Conservation (phyloP, 1,140 invertebrate genomes). For the Hylaeus volcanicus region DNA sequence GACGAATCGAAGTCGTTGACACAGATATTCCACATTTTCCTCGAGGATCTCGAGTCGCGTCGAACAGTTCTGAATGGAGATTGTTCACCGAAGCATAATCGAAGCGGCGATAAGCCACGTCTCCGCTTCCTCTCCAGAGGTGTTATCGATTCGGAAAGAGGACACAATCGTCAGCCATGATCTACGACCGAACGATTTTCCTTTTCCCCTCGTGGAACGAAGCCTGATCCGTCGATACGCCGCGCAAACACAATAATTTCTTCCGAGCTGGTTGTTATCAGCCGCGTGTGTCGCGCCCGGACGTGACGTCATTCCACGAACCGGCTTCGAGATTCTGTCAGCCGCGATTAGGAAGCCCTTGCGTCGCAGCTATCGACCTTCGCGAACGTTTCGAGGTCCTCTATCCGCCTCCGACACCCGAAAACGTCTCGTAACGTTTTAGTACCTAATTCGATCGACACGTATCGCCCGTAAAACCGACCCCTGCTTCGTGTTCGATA, state of each 20-base stretch:
- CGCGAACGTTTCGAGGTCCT: not conserved
- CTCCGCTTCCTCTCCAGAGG: slow-evolving; percentile 3
- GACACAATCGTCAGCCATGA: slow-evolving; percentile 41
- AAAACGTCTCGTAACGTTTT: slow-evolving; percentile 25
- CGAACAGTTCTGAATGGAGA: not conserved
- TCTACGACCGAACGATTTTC: slow-evolving; percentile 49
- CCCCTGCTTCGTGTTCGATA: not conserved
- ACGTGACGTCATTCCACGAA: slow-evolving; percentile 43
- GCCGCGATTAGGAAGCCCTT: slow-evolving; percentile 49
- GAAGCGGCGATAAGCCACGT: slow-evolving; percentile 47
- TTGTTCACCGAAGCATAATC: slow-evolving; percentile 31
- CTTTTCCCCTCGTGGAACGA: not conserved
- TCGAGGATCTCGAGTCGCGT: not conserved
- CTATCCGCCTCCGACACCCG: not conserved
- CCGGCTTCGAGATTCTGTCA: slow-evolving; percentile 48
- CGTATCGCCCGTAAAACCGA: not conserved
- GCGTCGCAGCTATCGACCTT: slow-evolving; percentile 35
- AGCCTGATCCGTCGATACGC: slow-evolving; percentile 43
- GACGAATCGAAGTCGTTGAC: not conserved
- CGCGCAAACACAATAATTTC: slow-evolving; percentile 58
- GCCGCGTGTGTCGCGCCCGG: slow-evolving; percentile 35
- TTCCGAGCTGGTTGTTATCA: slow-evolving; percentile 55
- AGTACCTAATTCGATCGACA: slow-evolving; percentile 13
- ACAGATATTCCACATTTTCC: slow-evolving; percentile 6
- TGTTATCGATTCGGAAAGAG: slow-evolving; percentile 48